Base-by-base conservation (phyloP, 2,113 vertebrate genomes). In the Anarhynchus alexandrinus region DNA sequence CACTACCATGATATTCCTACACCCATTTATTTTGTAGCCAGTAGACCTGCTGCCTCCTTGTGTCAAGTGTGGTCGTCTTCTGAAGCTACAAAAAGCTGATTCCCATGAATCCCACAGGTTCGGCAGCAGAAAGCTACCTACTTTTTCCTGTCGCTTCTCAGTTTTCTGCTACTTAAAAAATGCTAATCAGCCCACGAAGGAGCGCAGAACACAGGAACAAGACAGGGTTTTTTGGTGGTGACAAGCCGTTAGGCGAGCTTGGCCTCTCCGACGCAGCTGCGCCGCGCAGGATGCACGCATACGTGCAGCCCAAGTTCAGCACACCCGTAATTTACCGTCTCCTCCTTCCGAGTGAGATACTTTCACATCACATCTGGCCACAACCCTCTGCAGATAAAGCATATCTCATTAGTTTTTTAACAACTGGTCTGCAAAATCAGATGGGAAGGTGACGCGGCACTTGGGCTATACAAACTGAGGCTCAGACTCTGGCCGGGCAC, bases 221-320 rank as follows among this genome's bases (percentile, higher is more conserved):
- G 49, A 1, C 15, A 25, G 57, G 8, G n/a, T 7, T 42, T 26
- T 40, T 6, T 9, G 26, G 47, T 80, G 74, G 62, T 36, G 58
- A 57, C 77, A 74, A 65, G 30, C 43, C 52, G 57, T 1, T 4
- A 9, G 58, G 43, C 5, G 55, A 81, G 51, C 32, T 3, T 36
- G 73, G 58, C 34, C 82, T 22, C 71, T 65, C 52, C 18, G 42
- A 32, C 16, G 70, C 82, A 12, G 64, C 64, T 30, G 77, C 69
- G 36, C 7, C 0, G 0, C 6, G 38, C 43, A 3, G 43, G 16
- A 38, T 3, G 7, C 36, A 9, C 0, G 0, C 2, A 15, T 12
- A 38, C 12, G 9, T 2, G 19, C 20, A 62, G 45, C 55, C 81
- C 61, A 38, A 36, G n/a, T 26, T 51, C 64, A n/a, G 58, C 47